Conservation (phyloP, 2,113 vertebrate genomes). For the Grantiella picta region DNA sequence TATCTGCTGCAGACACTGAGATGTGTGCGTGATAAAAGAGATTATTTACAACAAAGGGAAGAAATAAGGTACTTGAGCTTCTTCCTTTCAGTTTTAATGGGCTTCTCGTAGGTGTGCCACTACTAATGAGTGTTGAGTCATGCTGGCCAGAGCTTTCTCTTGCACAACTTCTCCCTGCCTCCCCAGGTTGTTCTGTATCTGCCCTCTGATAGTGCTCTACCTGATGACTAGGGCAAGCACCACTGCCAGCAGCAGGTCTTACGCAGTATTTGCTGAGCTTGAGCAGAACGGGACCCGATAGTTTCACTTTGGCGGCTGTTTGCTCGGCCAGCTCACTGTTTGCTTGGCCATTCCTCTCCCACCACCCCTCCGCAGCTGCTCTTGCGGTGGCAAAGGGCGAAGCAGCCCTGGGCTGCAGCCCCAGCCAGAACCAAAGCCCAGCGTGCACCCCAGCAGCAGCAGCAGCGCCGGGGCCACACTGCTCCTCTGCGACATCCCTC, state of each 20-base stretch:
- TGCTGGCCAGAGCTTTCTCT: slow-evolving; percentile 25
- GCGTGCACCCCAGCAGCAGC: neutral
- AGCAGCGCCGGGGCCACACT: rapidly evolving
- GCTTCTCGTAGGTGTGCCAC: slow-evolving; percentile 43
- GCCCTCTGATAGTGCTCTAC: slow-evolving; percentile 8
- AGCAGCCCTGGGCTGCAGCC: neutral
- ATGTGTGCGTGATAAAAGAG: neutral
- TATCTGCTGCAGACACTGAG: neutral
- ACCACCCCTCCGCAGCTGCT: neutral
- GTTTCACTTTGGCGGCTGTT: neutral
- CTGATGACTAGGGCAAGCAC: neutral
- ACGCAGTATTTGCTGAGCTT: slow-evolving; percentile 36
- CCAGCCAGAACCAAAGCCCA: neutral
- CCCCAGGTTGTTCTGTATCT: neutral
- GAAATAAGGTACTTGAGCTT: neutral
- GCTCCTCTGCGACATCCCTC: neutral
- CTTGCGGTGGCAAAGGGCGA: neutral
- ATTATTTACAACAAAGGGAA: neutral
- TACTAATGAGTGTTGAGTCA: slow-evolving; percentile 45
- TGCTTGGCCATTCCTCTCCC: neutral
- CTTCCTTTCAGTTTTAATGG: slow-evolving; percentile 49
- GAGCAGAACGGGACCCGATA: neutral
- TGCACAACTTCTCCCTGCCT: slow-evolving; percentile 32
- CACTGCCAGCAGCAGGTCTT: neutral
- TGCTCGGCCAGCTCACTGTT: slow-evolving; percentile 16